A percentile compares a stretch with the other conserved stretches of the same genome.
Conservation (phyloP, 30 jellyfish, hydroid and myxozoan species). For the Mastigias papua region DNA sequence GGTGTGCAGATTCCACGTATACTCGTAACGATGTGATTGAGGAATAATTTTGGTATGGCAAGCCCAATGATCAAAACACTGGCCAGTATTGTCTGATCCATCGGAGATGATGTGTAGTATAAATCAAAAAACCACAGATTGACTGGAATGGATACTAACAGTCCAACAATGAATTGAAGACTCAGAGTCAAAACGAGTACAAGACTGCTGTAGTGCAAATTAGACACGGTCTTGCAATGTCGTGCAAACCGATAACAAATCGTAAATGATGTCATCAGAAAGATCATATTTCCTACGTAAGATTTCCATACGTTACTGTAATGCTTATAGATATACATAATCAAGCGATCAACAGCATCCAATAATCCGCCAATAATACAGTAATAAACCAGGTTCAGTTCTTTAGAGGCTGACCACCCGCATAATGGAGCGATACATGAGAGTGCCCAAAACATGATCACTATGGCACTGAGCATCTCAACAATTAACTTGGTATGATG, state of each 20-base stretch:
- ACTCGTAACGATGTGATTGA: not conserved
- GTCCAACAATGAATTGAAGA: constrained; percentile 12
- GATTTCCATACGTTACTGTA: not conserved
- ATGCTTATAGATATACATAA: not conserved
- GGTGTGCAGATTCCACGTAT: not conserved
- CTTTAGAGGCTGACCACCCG: constrained; percentile 10
- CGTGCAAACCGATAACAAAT: not conserved
- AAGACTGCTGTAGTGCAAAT: not conserved
- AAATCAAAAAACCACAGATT: constrained; percentile 4
- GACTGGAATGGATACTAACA: not conserved
- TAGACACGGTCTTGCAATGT: not conserved
- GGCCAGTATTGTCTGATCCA: constrained; percentile 9
- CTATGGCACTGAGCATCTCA: not conserved
- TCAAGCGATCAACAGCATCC: constrained; percentile 7
- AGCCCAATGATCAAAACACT: not conserved
- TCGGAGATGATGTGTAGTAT: not conserved
- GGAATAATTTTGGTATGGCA: constrained; percentile 26
- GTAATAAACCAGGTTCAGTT: not conserved
- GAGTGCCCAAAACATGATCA: constrained; percentile 19
- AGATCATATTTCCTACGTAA: not conserved
- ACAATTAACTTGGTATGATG: constrained; percentile 3
- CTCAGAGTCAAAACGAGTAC: constrained; percentile 4
- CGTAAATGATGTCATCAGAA: not conserved
- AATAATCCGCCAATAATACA: not conserved
- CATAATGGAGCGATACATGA: constrained; percentile 19